Evolutionary conservation across 1,140 invertebrate genomes (phyloP).

Genomic region (Scaptomyza graminum): DNA sequence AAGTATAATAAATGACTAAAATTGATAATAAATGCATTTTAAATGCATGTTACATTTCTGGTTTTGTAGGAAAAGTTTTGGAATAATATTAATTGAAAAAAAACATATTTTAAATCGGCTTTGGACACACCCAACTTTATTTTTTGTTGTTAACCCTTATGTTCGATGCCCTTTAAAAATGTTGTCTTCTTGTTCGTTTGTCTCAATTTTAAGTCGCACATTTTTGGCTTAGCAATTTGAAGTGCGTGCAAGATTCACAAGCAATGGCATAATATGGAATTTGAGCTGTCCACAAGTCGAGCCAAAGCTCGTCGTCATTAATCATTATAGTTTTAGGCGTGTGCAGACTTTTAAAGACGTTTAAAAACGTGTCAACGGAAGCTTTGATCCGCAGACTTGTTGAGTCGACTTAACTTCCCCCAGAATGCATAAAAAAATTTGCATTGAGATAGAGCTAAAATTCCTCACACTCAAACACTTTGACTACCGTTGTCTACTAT

Average conservation of each 20-base stretch:
- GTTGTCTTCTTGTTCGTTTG: background rate
- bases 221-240: slow-evolving; percentile 22
- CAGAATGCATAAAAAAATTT: slow-evolving; percentile 52
- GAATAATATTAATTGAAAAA: too few relatives aligned
- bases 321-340: slow-evolving; percentile 23
- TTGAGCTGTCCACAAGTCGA: slow-evolving; percentile 5
- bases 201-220: slow-evolving; percentile 29
- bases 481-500: background rate
- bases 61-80: too few relatives aligned
- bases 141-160: too few relatives aligned
- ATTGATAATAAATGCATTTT: too few relatives aligned
- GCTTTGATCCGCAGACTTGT: slow-evolving; percentile 24
- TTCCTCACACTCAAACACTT: slow-evolving; percentile 3
- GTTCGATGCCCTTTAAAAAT: background rate
- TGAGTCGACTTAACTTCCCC: slow-evolving; percentile 13
- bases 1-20: too few relatives aligned
- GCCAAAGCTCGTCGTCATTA: slow-evolving; percentile 26
- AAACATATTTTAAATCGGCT: too few relatives aligned
- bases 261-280: slow-evolving; percentile 20
- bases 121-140: too few relatives aligned
- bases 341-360: background rate
- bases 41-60: too few relatives aligned
- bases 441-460: slow-evolving; percentile 46
- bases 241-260: slow-evolving; percentile 15
- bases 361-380: slow-evolving; percentile 39